phyloP scores from a whole-genome alignment of 1,140 invertebrate genomes.

The Chrysomallon squamiferum region DNA sequence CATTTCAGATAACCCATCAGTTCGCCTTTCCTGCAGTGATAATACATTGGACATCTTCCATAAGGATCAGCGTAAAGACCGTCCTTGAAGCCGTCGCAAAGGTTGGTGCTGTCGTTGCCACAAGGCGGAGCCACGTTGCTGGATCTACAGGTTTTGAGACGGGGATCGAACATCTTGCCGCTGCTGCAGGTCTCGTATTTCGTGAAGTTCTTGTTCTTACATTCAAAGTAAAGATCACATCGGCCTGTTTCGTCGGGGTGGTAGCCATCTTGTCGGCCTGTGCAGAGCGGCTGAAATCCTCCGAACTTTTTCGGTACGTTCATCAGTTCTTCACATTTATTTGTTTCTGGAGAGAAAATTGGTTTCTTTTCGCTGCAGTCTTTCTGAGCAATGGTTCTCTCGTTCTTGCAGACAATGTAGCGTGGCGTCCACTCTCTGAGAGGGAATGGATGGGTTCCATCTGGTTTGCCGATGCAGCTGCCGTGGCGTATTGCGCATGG shows the following conservation, averaged over 20 bases:
- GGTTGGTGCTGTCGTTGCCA: slow-evolving; percentile 4
- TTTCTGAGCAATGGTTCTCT: slow-evolving; percentile 24
- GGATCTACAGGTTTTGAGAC: background rate
- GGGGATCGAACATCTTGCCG: slow-evolving; percentile 11
- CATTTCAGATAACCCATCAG: slow-evolving; percentile 22
- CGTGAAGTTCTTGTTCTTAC: slow-evolving; percentile 4
- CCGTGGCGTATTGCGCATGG: slow-evolving; percentile 32
- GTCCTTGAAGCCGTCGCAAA: slow-evolving; percentile 16
- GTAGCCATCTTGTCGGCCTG: slow-evolving; percentile 10
- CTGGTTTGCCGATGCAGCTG: slow-evolving; percentile 33
- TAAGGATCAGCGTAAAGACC: slow-evolving; percentile 27
- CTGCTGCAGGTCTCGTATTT: slow-evolving; percentile 5
- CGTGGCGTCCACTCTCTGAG: slow-evolving; percentile 24
- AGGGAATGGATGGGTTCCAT: slow-evolving; percentile 37
- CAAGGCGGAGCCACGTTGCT: slow-evolving; percentile 13
- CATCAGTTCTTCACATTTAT: slow-evolving; percentile 12
- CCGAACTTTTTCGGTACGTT: slow-evolving; percentile 19
- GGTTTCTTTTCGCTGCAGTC: slow-evolving; percentile 14
- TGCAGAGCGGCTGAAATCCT: slow-evolving; percentile 15
- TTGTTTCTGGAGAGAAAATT: slow-evolving; percentile 21
- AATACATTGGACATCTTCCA: slow-evolving; percentile 26
- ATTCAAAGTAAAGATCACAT: slow-evolving; percentile 21
- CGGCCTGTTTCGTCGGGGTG: slow-evolving; percentile 23
- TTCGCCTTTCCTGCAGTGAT: slow-evolving; percentile 10
- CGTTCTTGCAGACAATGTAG: slow-evolving; percentile 36